These are phyloP conservation scores for Anthophora plumipes DNA, from an alignment of 2,888 invertebrate genomes.

Conservation along the genomic window DNA sequence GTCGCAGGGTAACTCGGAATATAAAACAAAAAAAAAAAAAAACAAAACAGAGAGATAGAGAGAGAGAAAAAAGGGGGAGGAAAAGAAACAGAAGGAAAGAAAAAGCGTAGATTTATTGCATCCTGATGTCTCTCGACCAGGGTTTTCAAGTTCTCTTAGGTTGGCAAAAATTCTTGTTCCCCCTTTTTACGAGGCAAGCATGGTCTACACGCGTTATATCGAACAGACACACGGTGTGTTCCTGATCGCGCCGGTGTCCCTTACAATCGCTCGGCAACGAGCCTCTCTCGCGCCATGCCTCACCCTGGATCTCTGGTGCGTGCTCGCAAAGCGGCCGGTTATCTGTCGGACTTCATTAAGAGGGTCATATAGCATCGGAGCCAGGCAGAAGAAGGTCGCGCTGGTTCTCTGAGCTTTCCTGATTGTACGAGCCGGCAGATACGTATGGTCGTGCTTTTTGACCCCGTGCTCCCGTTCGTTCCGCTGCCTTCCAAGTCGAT, in stretches of 20 bases:
- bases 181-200: background rate
- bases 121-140: conserved; percentile 8
- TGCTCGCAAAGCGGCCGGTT: conserved; percentile 39
- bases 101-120: conserved; percentile 41
- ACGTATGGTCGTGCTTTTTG: conserved; percentile 39
- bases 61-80: no score
- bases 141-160: conserved; percentile 29
- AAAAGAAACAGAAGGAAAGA: background rate
- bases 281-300: conserved; percentile 60
- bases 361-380: conserved; percentile 69
- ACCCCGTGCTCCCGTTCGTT: conserved; percentile 43
- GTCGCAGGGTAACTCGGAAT: no score
- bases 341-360: conserved; percentile 73
- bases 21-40: no score
- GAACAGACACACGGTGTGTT: conserved; percentile 56
- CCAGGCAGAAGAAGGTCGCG: conserved; percentile 52
- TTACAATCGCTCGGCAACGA: conserved; percentile 65
- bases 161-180: conserved; percentile 26
- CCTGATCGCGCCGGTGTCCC: conserved; percentile 62
- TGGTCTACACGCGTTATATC: conserved; percentile 61
- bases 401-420: conserved; percentile 35
- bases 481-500: conserved; percentile 29
- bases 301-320: conserved; percentile 44
- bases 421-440: conserved; percentile 37
- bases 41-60: no score